Evolutionary conservation across 2,113 vertebrate species (phyloP), one percentile per base, ranked within the genome.

Genomic region (Nesogale talazaci): DNA sequence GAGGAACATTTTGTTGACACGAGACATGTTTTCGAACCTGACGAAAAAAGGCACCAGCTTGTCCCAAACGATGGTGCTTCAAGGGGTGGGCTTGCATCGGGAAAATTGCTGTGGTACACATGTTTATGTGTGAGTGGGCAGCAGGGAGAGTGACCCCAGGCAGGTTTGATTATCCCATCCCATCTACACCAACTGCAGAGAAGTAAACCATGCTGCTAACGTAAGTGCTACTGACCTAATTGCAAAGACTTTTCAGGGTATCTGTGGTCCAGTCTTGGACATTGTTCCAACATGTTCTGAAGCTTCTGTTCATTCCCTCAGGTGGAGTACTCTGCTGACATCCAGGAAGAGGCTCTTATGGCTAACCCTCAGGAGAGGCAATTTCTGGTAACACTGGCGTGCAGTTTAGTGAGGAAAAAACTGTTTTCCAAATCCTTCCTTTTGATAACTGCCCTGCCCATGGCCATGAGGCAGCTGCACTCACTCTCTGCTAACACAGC

Each of bases 301-400:
- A 91, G 72, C 36, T 92, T 89, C 87, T 96, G 40, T 92, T 95
- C 67, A 89, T 94, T 94, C 88, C 77, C 84, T 91, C 89, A 95
- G 63, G 36, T 92, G 46, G 72, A 90, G 25, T 38, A 59, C 31
- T 67, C 59, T 75, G 22, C 79, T 79, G 29, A 57, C 88, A 67
- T 92, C 20, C 70, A 83, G 78, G 76, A 93, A 80, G 78, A 92
- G 57, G 84, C 72, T 91, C 42, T 94, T 82, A 88, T 34, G 92
- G 42, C 29, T 79, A 82, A 92, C 9, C 65, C 59, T 2, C 40
- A 78, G 40, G 63, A 94, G 75, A 94, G 17, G 40, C 90, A 94
- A 82, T 77, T 84, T 38, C 38, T 89, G 79, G 87, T 93, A 22
- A 89, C 46, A 27, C 81, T 96, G 34, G 70, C 91, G 70, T 25